Conservation (phyloP, 37 sponge, comb jelly and placozoan genomes). For the Tethya wilhelma region DNA sequence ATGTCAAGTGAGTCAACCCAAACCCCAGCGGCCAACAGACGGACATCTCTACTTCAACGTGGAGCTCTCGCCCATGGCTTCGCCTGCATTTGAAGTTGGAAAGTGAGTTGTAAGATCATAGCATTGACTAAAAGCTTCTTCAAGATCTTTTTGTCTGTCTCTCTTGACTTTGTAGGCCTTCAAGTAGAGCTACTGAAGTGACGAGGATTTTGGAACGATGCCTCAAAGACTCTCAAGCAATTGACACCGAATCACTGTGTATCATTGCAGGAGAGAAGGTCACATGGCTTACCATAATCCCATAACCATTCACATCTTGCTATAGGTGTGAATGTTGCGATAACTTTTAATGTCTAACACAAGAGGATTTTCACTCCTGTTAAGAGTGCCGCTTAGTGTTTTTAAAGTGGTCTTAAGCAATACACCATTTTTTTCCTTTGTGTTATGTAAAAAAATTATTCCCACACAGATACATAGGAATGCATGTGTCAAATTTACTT, state of each 20-base stretch:
- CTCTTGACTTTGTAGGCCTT: constrained; percentile 23
- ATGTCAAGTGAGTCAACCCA: constrained; percentile 67
- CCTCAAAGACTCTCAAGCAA: constrained; percentile 81
- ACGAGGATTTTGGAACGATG: constrained; percentile 79
- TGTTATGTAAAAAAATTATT: too few species aligned
- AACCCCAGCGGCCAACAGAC: constrained; percentile 82
- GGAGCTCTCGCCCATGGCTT: constrained; percentile 91
- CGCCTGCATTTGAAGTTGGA: constrained; percentile 80
- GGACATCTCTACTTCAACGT: constrained; percentile 90
- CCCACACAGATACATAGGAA: too few species aligned
- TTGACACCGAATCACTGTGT: constrained; percentile 95
- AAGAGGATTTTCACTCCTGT: too few species aligned
- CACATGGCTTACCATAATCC: too few species aligned
- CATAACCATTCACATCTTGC: too few species aligned
- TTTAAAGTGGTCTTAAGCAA: too few species aligned
- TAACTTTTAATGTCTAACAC: too few species aligned
- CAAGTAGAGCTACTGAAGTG: constrained; percentile 53
- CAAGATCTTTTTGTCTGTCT: background rate
- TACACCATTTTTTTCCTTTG: too few species aligned
- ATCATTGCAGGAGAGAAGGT: constrained; percentile 95
- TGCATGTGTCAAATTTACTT: too few species aligned
- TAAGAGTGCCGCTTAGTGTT: too few species aligned
- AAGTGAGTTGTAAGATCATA: too few species aligned
- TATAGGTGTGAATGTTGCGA: too few species aligned
- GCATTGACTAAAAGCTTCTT: background rate